Conservation (phyloP, 2,888 invertebrate species). For the Acrobasis consociella region DNA sequence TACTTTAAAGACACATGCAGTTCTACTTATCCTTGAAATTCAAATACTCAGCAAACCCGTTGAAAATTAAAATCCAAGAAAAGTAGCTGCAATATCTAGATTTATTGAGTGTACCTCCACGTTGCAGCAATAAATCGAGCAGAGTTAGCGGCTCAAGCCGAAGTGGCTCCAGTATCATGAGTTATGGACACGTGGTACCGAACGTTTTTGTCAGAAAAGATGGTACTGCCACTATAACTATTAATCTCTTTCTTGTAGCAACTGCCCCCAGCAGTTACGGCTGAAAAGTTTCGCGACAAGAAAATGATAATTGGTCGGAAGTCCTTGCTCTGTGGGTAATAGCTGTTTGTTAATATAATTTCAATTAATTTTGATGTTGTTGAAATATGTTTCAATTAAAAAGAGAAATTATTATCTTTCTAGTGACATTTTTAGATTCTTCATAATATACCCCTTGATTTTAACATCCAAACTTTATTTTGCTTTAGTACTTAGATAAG, state of each 20-base stretch:
- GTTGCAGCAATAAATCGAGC: conserved; percentile 56
- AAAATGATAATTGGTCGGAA: not conserved
- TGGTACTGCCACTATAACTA: conserved; percentile 43
- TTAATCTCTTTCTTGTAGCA: conserved; percentile 33
- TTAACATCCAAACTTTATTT: no score
- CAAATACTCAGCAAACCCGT: not conserved
- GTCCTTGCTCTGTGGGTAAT: no score
- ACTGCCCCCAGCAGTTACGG: not conserved
- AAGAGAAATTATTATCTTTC: no score
- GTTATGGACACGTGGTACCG: conserved; percentile 52
- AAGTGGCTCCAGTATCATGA: conserved; percentile 58
- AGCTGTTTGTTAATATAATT: no score
- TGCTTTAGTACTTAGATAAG: no score
- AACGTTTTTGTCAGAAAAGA: conserved; percentile 52
- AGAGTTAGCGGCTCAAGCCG: conserved; percentile 50
- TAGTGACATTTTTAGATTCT: no score
- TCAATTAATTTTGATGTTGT: no score
- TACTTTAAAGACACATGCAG: not conserved
- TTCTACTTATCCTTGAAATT: not conserved
- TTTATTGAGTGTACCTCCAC: conserved; percentile 58
- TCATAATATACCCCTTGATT: no score
- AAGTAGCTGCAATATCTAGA: conserved; percentile 33
- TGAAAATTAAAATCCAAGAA: conserved; percentile 27
- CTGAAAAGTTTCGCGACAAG: not conserved
- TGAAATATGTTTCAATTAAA: no score